Percentiles rank a stretch among this genome's conserved stretches.
Conservation (phyloP, 2,113 vertebrate genomes). For the Trichechus manatus region DNA sequence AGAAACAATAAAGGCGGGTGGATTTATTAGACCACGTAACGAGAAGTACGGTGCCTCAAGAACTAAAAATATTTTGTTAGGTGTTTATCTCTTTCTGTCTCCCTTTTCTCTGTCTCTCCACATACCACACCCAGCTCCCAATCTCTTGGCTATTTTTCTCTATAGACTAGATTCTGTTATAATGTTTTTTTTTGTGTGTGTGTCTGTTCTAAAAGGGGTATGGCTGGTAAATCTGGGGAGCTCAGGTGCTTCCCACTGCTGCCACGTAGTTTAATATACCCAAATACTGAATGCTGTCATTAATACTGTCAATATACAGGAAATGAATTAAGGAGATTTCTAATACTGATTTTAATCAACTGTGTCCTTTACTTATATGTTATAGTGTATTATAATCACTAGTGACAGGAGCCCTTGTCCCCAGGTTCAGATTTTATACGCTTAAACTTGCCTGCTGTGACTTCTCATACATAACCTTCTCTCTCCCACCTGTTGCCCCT, state of each 20-base stretch:
- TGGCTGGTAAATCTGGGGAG: neutral
- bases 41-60: constrained; percentile 20
- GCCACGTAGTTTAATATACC: neutral
- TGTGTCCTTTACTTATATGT: neutral
- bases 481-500: neutral
- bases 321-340: constrained; percentile 35
- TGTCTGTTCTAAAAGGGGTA: neutral
- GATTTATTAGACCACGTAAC: neutral
- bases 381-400: neutral
- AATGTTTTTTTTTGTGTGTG: neutral
- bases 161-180: constrained; percentile 35
- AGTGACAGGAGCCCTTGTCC: neutral
- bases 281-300: neutral
- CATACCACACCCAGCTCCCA: neutral
- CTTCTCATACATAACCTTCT: constrained; percentile 31
- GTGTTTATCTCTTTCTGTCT: neutral
- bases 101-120: neutral
- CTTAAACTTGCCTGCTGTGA: constrained; percentile 17
- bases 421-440: constrained; percentile 25
- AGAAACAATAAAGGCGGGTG: neutral
- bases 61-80: constrained; percentile 44
- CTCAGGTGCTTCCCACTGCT: neutral
- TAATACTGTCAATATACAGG: neutral
- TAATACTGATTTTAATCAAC: constrained; percentile 25
- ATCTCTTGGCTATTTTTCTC: neutral